phyloP scores from a whole-genome alignment of 1,140 invertebrate genomes.

The Drosophila micromelanica region DNA sequence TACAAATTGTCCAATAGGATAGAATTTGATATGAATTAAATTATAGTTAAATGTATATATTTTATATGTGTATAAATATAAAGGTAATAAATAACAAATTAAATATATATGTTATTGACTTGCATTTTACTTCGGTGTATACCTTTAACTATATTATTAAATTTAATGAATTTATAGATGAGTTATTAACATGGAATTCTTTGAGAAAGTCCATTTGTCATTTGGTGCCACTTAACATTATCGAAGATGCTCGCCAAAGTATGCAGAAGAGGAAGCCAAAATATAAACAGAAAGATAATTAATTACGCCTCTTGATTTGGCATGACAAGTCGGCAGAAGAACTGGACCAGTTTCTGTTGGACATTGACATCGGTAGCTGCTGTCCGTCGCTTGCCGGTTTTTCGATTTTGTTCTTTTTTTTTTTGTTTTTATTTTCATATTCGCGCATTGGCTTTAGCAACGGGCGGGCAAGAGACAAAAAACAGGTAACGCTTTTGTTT shows the following conservation, averaged over 20 bases:
- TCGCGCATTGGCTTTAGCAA: slow-evolving; percentile 37
- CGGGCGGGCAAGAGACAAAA: slow-evolving; percentile 13
- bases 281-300: slow-evolving; percentile 34
- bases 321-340: slow-evolving; percentile 39
- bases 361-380: slow-evolving; percentile 41
- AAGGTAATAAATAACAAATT: too few relatives aligned
- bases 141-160: neutral
- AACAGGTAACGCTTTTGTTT: slow-evolving; percentile 46
- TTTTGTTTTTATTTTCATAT: slow-evolving; percentile 59
- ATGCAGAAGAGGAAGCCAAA: slow-evolving; percentile 35
- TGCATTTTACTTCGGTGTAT: too few relatives aligned
- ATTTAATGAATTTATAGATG: slow-evolving; percentile 3
- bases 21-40: too few relatives aligned
- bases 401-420: neutral
- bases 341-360: slow-evolving; percentile 52
- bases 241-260: slow-evolving; percentile 35
- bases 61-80: too few relatives aligned
- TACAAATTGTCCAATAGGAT: too few relatives aligned
- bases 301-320: slow-evolving; percentile 36
- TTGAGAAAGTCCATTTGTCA: slow-evolving; percentile 41
- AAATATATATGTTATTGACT: too few relatives aligned
- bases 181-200: slow-evolving; percentile 7
- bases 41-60: too few relatives aligned
- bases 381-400: slow-evolving; percentile 29
- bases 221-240: slow-evolving; percentile 27